Conservation (phyloP, 23 tunicate genomes). For the Halocynthia roretzi region DNA sequence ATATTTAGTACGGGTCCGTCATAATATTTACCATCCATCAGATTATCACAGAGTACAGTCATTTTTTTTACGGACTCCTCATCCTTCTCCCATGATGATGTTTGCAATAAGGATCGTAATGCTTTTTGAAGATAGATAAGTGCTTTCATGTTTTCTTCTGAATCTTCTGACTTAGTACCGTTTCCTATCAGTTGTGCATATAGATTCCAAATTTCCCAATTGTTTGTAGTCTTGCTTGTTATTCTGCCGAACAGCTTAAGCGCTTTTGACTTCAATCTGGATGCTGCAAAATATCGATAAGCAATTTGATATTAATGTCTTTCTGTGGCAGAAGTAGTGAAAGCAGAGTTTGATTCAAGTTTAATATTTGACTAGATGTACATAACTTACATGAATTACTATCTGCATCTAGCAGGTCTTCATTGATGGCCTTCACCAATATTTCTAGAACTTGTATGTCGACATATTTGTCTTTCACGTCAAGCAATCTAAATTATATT, state of each 20-base stretch:
- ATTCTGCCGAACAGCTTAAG: constrained; percentile 57
- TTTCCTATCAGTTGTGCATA: constrained; percentile 46
- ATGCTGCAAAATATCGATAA: constrained; percentile 25
- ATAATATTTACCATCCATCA: constrained; percentile 19
- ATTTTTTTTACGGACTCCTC: constrained; percentile 20
- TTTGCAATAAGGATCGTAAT: constrained; percentile 33
- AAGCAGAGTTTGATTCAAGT: not conserved
- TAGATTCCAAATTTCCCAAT: constrained; percentile 46
- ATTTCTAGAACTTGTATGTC: constrained; percentile 44
- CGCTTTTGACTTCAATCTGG: constrained; percentile 27
- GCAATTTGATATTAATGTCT: not conserved
- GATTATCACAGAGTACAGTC: constrained; percentile 3
- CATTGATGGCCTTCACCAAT: constrained; percentile 49
- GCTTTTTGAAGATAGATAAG: constrained; percentile 51
- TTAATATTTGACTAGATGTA: not conserved
- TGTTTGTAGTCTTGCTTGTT: constrained; percentile 34
- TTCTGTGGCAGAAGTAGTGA: not conserved
- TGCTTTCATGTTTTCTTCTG: constrained; percentile 50
- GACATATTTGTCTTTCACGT: constrained; percentile 59
- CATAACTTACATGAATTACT: constrained; percentile 30
- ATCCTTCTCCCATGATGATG: constrained; percentile 64
- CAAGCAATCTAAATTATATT: constrained; percentile 40
- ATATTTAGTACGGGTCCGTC: not conserved
- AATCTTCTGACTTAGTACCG: constrained; percentile 17
- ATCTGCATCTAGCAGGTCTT: constrained; percentile 36